A percentile compares a stretch with the other conserved stretches of the same genome.
Evolutionary conservation across 2,797 vertebrate species (phyloP).

Genomic region (Onychomys arenicola): DNA sequence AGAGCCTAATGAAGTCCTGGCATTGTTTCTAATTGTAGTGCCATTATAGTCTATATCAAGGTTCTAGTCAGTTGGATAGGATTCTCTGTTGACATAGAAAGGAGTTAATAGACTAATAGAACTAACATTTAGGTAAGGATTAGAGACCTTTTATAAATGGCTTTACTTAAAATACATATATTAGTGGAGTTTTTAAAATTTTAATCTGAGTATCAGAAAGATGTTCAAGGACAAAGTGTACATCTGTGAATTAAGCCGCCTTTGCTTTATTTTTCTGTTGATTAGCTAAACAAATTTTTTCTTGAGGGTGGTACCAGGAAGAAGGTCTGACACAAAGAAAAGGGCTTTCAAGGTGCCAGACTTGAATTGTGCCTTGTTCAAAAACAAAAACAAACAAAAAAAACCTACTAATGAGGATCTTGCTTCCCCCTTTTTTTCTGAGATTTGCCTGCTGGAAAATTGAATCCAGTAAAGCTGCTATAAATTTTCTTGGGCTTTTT

Average conservation of each 20-base stretch:
- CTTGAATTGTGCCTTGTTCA: background rate
- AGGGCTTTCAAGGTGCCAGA: background rate
- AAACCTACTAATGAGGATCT: background rate
- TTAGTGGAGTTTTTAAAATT: background rate
- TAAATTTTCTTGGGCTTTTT: background rate
- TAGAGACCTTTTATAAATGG: background rate
- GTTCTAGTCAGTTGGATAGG: background rate
- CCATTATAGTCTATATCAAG: background rate
- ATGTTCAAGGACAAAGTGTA: background rate
- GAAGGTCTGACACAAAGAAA: background rate
- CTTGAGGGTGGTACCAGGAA: background rate
- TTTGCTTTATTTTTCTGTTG: background rate
- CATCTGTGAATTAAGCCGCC: background rate
- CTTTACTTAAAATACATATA: background rate
- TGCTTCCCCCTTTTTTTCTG: background rate
- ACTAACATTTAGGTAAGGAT: background rate
- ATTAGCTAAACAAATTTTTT: background rate
- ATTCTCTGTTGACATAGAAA: background rate
- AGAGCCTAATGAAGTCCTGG: background rate
- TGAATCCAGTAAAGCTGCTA: background rate
- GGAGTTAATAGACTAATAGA: background rate
- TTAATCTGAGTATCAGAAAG: background rate
- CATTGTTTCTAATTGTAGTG: no score
- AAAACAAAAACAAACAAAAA: background rate
- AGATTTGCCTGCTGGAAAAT: background rate